phyloP scores from a whole-genome alignment of 2,888 invertebrate species.

The Hirudinaria manillensis region DNA sequence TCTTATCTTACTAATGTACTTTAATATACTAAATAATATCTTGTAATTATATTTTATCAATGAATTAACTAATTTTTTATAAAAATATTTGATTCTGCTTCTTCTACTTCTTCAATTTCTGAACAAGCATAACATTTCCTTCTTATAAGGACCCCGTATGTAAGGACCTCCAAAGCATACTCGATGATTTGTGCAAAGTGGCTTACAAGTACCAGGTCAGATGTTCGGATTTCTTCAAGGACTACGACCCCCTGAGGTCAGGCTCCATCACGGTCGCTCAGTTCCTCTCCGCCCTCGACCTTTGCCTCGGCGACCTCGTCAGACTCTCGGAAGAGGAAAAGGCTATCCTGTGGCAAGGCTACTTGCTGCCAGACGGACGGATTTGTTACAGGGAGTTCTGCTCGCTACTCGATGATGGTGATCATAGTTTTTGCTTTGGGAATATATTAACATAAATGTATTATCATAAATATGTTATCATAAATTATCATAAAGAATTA shows the following conservation, averaged over 20 bases:
- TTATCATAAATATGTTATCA: not conserved
- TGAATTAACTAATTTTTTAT: not conserved
- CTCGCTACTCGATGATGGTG: slow-evolving; percentile 54
- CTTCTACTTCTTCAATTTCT: not conserved
- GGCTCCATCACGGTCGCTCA: slow-evolving; percentile 52
- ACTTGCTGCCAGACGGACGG: slow-evolving; percentile 49
- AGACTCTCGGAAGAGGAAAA: slow-evolving; percentile 50
- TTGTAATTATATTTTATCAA: not conserved
- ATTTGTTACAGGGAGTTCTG: slow-evolving; percentile 53
- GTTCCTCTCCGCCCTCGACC: slow-evolving; percentile 52
- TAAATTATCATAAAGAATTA: too few species aligned
- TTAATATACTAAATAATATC: not conserved
- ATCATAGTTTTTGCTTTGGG: not conserved
- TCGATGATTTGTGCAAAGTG: slow-evolving; percentile 51
- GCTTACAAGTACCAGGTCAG: slow-evolving; percentile 52
- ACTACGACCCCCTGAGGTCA: slow-evolving; percentile 34
- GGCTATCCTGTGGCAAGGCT: slow-evolving; percentile 49
- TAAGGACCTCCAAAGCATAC: slow-evolving; percentile 48
- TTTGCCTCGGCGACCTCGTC: slow-evolving; percentile 53
- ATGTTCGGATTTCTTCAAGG: slow-evolving; percentile 53
- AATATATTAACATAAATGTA: not conserved
- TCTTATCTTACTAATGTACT: not conserved
- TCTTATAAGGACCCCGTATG: not conserved
- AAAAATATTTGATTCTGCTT: not conserved
- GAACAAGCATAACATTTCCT: slow-evolving; percentile 17